phyloP scores from a whole-genome alignment of 2,797 vertebrate species.

The Melanotaenia maccullochi region DNA sequence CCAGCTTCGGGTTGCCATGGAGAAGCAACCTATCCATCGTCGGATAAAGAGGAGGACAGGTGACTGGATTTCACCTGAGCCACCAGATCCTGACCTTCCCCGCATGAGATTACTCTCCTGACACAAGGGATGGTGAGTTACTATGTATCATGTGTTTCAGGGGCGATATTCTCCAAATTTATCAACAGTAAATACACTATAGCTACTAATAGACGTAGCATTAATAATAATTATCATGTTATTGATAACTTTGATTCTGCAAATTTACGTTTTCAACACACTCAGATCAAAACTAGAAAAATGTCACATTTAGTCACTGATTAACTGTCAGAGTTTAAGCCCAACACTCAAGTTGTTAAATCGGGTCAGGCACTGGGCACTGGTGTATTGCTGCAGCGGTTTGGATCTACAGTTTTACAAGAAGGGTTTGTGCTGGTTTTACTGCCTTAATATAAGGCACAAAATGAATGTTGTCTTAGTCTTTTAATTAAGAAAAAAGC shows the following conservation, averaged over 20 bases:
- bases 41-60: constrained; percentile 38
- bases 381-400: too few relatives aligned
- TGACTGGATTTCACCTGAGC: constrained; percentile 55
- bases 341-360: neutral
- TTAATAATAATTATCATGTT: neutral
- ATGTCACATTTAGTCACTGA: neutral
- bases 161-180: neutral
- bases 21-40: constrained; percentile 15
- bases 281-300: neutral
- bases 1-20: constrained; percentile 47
- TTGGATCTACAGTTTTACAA: too few relatives aligned
- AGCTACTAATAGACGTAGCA: neutral
- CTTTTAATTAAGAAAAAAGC: neutral
- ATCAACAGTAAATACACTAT: neutral
- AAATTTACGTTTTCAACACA: neutral
- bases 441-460: neutral
- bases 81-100: constrained; percentile 47
- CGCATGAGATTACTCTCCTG: constrained; percentile 7
- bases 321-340: neutral
- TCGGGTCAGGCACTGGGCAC: neutral
- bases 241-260: neutral
- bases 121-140: constrained; percentile 30
- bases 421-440: neutral
- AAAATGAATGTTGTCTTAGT: neutral
- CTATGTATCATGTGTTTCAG: neutral